Evolutionary conservation across 2,888 invertebrate species (phyloP), one percentile per base, ranked within the genome.

Genomic region (Cordilura impudica): DNA sequence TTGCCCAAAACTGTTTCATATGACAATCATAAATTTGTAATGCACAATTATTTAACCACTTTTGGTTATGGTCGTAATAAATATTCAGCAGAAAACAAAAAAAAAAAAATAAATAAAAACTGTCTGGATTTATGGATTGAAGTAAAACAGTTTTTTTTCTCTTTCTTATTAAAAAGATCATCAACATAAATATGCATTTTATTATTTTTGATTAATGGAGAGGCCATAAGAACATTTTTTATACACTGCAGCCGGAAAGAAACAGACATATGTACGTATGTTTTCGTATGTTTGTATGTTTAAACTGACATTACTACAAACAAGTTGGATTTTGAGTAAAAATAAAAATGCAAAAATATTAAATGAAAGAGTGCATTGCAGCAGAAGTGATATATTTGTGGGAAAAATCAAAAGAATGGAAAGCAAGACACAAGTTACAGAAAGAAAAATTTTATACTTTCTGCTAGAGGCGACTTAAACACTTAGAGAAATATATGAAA

Each of bases 21-120:
- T 19, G 56, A 56, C 39, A n/a, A 39, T 56, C 56, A 39, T 56
- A 56, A 56, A 56, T 56, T 51, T 60, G 51, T 61, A 54, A 45
- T 39, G 51, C 10, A 43, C 73, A 73, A 78, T 78, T 78, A 63
- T 69, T 73, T 73, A 63, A 73, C 69, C 78, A 73, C 63, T 78
- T 78, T 65, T 66, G 14, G 23, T 51, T 26, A 23, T 51, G 31
- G 49, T 63, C 58, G 60, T 61, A 56, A 72, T 69, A 73, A 78
- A 73, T 73, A 73, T 72, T 45, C 4, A 14, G n/a, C n/a, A n/a
- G 19, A 58, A 60, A 49, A 26, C 26, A 66, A 16, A 18, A 26
- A 26, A 7, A 18, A 49, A 49, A 26, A 26, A n/a, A n/a, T 45
- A 72, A 45, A 35, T 45, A 10, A 16, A 54, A 74, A 74, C 60